Evolutionary conservation across 2,888 invertebrate genomes (phyloP), one percentile per base, ranked within the genome.

Genomic region (Cetonia aurata): DNA sequence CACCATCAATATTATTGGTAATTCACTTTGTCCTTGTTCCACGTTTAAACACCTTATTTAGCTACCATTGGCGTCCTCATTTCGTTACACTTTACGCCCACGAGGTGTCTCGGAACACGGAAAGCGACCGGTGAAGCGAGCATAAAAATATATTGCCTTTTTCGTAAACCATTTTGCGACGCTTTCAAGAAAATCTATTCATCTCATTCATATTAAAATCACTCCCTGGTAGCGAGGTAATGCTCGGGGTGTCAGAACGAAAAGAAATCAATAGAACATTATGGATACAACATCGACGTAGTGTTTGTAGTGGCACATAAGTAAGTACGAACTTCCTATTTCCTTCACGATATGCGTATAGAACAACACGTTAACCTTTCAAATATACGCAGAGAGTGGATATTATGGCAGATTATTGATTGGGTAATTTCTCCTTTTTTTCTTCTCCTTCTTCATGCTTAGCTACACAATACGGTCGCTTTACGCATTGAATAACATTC

Each of bases 171-270:
- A 62, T 62, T 62, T 62, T 62, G 50, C 46, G 48, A 62, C 48
- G 48, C 62, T 62, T 62, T 37, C 48, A 48, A 33, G 50, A 33
- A 15, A 33, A 13, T 62, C 25, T 62, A 48, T 62, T 33, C 62
- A 62, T 62, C 62, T 62, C 62, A 62, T 62, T 62, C 62, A 62
- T 62, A 62, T 62, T 62, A 62, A 62, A 62, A 62, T 62, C 48
- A 33, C 31, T 33, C 33, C 9, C n/a, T n/a, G 33, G 62, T 48
- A 48, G 48, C 15, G 31, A 31, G 33, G 12, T n/a, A 31, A 13
- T 25, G 31, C 46, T 62, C 3, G 10, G n/a, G 13, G 33, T 60
- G 44, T 15, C 13, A 15, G 17, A n/a, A 60, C 1, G 19, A 19
- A 62, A 48, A 15, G 48, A 62, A 48, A 62, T 62, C 62, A 62